Evolutionary conservation across 1,140 invertebrate species (phyloP), one percentile per base, ranked within the genome.

Genomic region (Euura lappo): DNA sequence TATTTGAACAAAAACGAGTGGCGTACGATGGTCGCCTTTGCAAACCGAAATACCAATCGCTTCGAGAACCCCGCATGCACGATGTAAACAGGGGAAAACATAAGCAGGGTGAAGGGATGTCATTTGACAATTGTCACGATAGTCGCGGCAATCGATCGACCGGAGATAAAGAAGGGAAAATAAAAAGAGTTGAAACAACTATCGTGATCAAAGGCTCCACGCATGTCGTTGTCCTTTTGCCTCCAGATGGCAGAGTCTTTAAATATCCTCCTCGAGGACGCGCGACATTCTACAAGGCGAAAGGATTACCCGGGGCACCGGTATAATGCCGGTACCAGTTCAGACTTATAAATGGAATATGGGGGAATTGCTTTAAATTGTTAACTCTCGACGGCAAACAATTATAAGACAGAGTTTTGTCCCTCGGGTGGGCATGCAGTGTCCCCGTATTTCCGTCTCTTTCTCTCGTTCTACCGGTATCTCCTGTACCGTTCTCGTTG

Each of bases 401-500:
- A 60, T 60, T 60, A 60, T 60, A 60, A n/a, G 51, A 60, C 8
- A 60, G 51, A 60, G 51, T 60, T 60, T 60, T 60, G 51, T 60
- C 51, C 28, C 51, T n/a, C 51, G 51, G 51, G 51, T 60, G 8
- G 28, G 51, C 51, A 60, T 60, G 28, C 28, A 28, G 1, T 28
- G 65, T 71, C 73, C 51, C 73, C 64, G 28, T 28, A 28, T 73
- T 69, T 64, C 74, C 71, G 60, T 72, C 70, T 67, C 13, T 45
- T 51, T 71, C 66, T 45, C 45, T 46, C 70, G 47, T 65, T 60
- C 72, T 68, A 6, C 68, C 28, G 64, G n/a, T 60, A 73, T 71
- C 65, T 69, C 68, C 28, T 28, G 28, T 28, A 28, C 28, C 69
- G 10, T 47, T 73, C 75, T 71, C 76, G 74, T 69, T 76, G 69